Conservation (phyloP, 2,888 invertebrate genomes). For the Hyposoter didymator region DNA sequence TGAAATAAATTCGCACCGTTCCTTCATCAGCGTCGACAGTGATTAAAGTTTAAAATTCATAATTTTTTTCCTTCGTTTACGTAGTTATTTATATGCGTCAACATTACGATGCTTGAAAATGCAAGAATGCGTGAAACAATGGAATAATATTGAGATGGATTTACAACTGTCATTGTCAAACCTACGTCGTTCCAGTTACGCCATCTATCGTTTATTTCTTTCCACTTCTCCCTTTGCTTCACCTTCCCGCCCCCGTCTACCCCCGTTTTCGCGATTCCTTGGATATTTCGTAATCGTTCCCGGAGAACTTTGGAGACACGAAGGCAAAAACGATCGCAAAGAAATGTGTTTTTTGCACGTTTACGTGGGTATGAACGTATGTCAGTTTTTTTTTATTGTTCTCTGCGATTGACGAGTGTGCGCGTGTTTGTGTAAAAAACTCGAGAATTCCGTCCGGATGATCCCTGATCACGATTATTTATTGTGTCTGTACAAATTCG, state of each 20-base stretch:
- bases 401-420: not conserved
- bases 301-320: constrained; percentile 55
- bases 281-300: constrained; percentile 58
- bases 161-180: constrained; percentile 19
- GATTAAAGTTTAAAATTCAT: not conserved
- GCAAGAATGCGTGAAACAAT: constrained; percentile 57
- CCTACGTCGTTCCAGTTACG: constrained; percentile 24
- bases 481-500: constrained; percentile 30
- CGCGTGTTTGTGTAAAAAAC: not conserved
- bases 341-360: constrained; percentile 11
- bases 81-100: not conserved
- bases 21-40: constrained; percentile 7
- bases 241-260: not conserved
- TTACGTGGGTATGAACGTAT: not conserved
- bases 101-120: constrained; percentile 37
- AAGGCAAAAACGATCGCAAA: constrained; percentile 52
- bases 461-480: constrained; percentile 44
- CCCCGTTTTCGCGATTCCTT: not conserved
- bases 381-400: not conserved
- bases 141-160: constrained; percentile 10
- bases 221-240: not conserved
- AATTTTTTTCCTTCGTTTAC: not conserved
- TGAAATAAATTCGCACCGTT: constrained; percentile 37
- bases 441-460: constrained; percentile 11
- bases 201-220: constrained; percentile 50